Evolutionary conservation across 2,888 invertebrate genomes (phyloP), one percentile per base, ranked within the genome.

Genomic region (Erebia epiphron): DNA sequence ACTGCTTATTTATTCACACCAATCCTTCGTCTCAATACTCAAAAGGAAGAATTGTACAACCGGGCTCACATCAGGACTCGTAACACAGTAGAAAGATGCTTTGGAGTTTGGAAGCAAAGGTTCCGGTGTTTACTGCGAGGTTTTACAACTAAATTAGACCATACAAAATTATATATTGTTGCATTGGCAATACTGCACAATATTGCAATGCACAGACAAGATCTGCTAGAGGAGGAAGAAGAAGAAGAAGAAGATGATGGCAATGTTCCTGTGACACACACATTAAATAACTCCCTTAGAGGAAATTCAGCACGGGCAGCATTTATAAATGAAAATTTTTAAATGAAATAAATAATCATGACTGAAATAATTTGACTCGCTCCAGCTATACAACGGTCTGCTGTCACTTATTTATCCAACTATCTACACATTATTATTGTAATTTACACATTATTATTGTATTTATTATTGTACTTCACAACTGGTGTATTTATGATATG

Each of bases 1-100:
- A 71, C 65, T 13, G 63, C 70, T 13, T 77, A 75, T 68, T 52
- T 78, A 54, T 74, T 77, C 26, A 77, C 76, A 5, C 75, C 76
- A 7, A 0, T 77, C 0, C 26, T 72, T 0, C 68, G 72, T 21
- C 72, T 71, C 5, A 14, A 7, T 5, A 74, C 66, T 11, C 58
- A 46, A 11, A 21, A 71, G 66, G 75, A 79, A 65, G 71, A 74
- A 49, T 26, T 41, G 4, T 78, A 78, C 35, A 79, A 77, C 57
- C 60, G 41, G 8, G 52, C 67, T 13, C 77, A 77, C n/a, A 76
- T 75, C 10, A 43, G 50, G 0, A 77, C 76, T 0, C 67, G 76
- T 43, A 78, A 78, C 26, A 43, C 60, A 1, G 52, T 76, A 2
- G 73, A 76, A 66, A 63, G 73, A 35, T 75, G 75, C 63, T 74